These are phyloP conservation scores for Seriola rivoliana DNA, from an alignment of 2,113 vertebrate species.

Conservation along the genomic window DNA sequence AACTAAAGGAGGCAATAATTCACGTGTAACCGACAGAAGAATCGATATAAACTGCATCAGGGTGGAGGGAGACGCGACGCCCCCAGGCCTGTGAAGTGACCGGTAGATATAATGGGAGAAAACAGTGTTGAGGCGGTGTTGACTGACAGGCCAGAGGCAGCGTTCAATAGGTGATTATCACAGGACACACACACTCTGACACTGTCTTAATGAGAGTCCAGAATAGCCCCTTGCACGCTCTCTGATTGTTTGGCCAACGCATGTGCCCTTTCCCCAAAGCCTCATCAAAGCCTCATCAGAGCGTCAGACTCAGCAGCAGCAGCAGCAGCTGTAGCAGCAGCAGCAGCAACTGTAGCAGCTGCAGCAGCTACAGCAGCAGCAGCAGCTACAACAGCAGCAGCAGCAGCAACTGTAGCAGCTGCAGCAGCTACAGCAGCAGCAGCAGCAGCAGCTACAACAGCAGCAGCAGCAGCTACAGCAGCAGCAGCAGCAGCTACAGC, in stretches of 20 bases:
- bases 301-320: no score
- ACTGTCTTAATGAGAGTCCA: slow-evolving; percentile 26
- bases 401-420: no score
- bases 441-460: no score
- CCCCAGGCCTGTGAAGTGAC: slow-evolving; percentile 1
- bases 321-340: no score
- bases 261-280: slow-evolving; percentile 53
- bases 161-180: slow-evolving; percentile 58
- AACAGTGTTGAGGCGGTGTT: not conserved
- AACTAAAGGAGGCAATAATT: not conserved
- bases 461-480: no score
- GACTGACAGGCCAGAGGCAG: slow-evolving; percentile 45
- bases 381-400: no score
- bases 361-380: no score
- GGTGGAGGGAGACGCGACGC: not conserved
- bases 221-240: not conserved
- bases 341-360: no score
- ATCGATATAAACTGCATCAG: not conserved
- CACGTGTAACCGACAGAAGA: not conserved
- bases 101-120: not conserved
- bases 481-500: no score
- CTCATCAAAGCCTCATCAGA: slow-evolving; percentile 48
- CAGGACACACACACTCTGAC: slow-evolving; percentile 21
- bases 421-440: no score
- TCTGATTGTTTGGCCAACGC: slow-evolving; percentile 26